These are phyloP conservation scores for Tuta absoluta DNA, from an alignment of 2,888 invertebrate species.

Conservation along the genomic window DNA sequence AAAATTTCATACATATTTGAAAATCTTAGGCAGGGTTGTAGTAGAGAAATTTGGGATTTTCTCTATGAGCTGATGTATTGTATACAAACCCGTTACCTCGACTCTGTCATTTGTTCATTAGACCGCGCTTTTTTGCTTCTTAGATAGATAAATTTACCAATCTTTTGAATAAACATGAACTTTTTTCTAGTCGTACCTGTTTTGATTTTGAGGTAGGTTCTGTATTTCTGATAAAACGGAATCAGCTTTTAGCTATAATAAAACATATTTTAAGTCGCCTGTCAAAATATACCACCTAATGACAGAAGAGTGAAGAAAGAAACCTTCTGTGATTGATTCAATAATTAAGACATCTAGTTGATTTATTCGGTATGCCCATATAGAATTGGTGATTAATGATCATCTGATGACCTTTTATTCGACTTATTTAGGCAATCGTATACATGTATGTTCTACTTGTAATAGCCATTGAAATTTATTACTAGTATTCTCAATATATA, in stretches of 20 bases:
- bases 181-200: too few relatives aligned
- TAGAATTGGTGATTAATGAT: conserved; percentile 23
- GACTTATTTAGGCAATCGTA: conserved; percentile 21
- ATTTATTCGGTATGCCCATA: conserved; percentile 16
- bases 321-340: conserved; percentile 25
- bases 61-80: too few relatives aligned
- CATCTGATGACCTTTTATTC: conserved; percentile 20
- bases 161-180: too few relatives aligned
- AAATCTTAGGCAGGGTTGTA: too few relatives aligned
- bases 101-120: too few relatives aligned
- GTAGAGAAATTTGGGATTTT: too few relatives aligned
- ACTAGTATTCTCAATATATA: conserved; percentile 7
- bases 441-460: conserved; percentile 11
- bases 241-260: neutral
- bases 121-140: too few relatives aligned
- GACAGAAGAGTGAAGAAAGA: conserved; percentile 13
- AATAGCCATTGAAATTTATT: conserved; percentile 9
- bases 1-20: too few relatives aligned
- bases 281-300: conserved; percentile 20
- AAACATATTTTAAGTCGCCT: conserved; percentile 6
- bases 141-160: too few relatives aligned
- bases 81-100: too few relatives aligned
- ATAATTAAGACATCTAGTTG: conserved; percentile 21
- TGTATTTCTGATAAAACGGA: too few relatives aligned
- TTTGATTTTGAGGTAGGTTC: too few relatives aligned